phyloP scores from a whole-genome alignment of 2,797 vertebrate genomes.

The Anolis apletophallus region DNA sequence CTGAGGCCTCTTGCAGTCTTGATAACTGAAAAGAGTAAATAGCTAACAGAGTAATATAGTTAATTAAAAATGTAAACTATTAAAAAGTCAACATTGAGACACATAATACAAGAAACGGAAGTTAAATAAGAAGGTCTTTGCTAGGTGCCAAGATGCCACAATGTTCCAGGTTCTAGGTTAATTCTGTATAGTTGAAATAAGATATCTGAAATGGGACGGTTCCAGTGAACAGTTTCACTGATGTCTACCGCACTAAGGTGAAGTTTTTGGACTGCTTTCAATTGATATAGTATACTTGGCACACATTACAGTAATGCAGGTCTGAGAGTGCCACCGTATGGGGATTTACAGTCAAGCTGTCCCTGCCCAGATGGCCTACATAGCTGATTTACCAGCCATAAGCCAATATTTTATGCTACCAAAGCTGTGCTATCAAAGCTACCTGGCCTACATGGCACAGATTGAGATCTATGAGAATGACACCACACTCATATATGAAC shows the following conservation, averaged over 20 bases:
- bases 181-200: no score
- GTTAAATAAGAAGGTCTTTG: neutral
- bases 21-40: neutral
- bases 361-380: neutral
- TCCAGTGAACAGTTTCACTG: neutral
- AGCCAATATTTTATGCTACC: neutral
- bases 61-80: neutral
- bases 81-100: neutral
- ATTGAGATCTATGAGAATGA: neutral
- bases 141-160: neutral
- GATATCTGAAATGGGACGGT: no score
- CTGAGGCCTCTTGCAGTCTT: neutral
- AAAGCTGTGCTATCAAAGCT: neutral
- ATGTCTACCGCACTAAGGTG: neutral
- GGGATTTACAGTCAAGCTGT: neutral
- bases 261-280: neutral
- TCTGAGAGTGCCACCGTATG: neutral
- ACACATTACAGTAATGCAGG: neutral
- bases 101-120: neutral
- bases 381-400: neutral
- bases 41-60: neutral
- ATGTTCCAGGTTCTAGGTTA: no score
- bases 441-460: neutral
- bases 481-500: no score
- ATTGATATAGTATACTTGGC: neutral